Evolutionary conservation across 2,888 invertebrate genomes (phyloP).

Genomic region (Cataglyphis rosenhaueri): DNA sequence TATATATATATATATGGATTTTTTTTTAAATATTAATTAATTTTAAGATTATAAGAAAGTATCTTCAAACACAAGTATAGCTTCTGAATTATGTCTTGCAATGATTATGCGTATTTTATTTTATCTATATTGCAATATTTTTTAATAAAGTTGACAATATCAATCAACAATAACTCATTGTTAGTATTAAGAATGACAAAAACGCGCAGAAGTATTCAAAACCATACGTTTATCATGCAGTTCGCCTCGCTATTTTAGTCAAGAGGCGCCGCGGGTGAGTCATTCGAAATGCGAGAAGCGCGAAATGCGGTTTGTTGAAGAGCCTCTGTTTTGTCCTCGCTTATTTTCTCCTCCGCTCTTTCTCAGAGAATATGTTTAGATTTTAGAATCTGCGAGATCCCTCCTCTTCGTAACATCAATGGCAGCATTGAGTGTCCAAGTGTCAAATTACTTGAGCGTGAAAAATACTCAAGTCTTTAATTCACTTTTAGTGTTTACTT

Average conservation of each 20-base stretch:
- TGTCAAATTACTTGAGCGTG: constrained; percentile 75
- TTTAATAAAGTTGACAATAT: constrained; percentile 3
- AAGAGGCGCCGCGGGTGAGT: constrained; percentile 69
- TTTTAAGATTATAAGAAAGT: not conserved
- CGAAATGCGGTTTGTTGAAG: constrained; percentile 46
- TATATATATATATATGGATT: too few relatives aligned
- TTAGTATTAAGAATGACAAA: not conserved
- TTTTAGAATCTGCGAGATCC: constrained; percentile 76
- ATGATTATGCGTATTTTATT: not conserved
- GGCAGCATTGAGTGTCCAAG: constrained; percentile 62
- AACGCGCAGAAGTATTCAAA: not conserved
- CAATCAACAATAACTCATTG: not conserved
- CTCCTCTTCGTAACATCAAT: constrained; percentile 59
- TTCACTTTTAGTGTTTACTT: not conserved
- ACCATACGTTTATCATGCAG: constrained; percentile 39
- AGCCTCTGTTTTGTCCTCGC: constrained; percentile 54
- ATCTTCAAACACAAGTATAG: not conserved
- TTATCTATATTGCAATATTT: not conserved
- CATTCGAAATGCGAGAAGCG: constrained; percentile 69
- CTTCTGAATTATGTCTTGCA: not conserved
- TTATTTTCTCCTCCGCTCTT: constrained; percentile 33
- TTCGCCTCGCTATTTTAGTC: constrained; percentile 74
- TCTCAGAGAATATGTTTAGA: constrained; percentile 80
- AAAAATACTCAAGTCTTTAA: constrained; percentile 6
- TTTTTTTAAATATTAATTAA: not conserved